Evolutionary conservation across 1,140 invertebrate species (phyloP).

Genomic region (Danaus plexippus): DNA sequence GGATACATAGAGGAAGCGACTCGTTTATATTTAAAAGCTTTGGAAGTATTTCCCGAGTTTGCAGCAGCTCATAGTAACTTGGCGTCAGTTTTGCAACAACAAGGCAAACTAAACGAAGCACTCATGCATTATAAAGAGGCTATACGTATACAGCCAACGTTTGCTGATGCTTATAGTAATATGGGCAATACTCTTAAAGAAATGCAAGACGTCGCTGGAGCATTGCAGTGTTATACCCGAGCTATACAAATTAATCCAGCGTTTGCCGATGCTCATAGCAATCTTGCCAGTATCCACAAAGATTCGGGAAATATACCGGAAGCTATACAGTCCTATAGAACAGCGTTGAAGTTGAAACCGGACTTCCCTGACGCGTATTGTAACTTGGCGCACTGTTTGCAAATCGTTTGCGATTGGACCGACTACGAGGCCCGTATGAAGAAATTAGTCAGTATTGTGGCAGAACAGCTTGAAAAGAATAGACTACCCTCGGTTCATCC

Average conservation of each 20-base stretch:
- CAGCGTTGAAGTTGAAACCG: constrained; percentile 97
- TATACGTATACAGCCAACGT: constrained; percentile 94
- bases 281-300: constrained; percentile 99
- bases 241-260: constrained; percentile 99
- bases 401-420: constrained; percentile 99
- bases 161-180: constrained; percentile 97
- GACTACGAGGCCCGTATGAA: constrained; percentile 98
- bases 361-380: constrained; percentile 99
- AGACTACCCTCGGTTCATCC: constrained; percentile 98
- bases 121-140: constrained; percentile 99
- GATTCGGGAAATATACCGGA: constrained; percentile 99
- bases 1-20: constrained; percentile 98
- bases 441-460: constrained; percentile 95
- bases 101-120: constrained; percentile 97
- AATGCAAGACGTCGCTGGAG: constrained; percentile 97
- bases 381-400: constrained; percentile 98
- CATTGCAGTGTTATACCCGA: constrained; percentile 96
- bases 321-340: constrained; percentile 97
- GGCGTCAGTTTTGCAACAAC: constrained; percentile 97
- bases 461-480: constrained; percentile 97
- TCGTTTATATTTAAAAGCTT: constrained; percentile 89
- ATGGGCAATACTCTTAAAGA: constrained; percentile 99
- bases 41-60: constrained; percentile 98
- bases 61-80: constrained; percentile 99
- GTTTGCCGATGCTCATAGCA: constrained; percentile 98